Conservation (phyloP, 2,797 vertebrate species). For the Mus minutoides region DNA sequence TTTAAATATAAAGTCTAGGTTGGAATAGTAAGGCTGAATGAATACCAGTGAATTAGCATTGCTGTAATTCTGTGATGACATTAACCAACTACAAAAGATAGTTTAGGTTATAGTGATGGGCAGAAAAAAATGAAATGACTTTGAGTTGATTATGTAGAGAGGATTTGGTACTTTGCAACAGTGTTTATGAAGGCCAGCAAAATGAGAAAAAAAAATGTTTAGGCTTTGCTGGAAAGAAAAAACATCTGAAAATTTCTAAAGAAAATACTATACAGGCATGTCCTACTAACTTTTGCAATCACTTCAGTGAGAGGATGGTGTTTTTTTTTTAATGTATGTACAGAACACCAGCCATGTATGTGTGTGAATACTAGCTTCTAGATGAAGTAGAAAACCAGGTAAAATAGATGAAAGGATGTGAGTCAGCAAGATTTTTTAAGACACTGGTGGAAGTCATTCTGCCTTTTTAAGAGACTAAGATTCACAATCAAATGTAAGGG, state of each 20-base stretch:
- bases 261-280: not conserved
- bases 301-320: not conserved
- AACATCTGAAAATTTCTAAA: not conserved
- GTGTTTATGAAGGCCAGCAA: not conserved
- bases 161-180: not conserved
- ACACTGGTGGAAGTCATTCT: not conserved
- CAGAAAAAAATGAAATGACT: not conserved
- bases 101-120: constrained; percentile 23
- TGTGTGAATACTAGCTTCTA: not conserved
- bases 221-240: not conserved
- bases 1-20: not conserved
- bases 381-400: not conserved
- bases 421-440: not conserved
- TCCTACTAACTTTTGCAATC: not conserved
- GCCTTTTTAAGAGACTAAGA: not conserved
- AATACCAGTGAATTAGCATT: not conserved
- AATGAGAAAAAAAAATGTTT: not conserved
- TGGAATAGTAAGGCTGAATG: not conserved
- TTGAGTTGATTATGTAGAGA: not conserved
- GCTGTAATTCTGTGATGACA: constrained; percentile 23
- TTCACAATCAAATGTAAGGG: not conserved
- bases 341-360: not conserved
- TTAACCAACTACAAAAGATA: not conserved
- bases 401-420: not conserved
- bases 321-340: not conserved